Percentiles rank a stretch among this genome's conserved stretches.
Evolutionary conservation across 2,797 vertebrate species (phyloP).

Genomic region (Pangasius macronema): DNA sequence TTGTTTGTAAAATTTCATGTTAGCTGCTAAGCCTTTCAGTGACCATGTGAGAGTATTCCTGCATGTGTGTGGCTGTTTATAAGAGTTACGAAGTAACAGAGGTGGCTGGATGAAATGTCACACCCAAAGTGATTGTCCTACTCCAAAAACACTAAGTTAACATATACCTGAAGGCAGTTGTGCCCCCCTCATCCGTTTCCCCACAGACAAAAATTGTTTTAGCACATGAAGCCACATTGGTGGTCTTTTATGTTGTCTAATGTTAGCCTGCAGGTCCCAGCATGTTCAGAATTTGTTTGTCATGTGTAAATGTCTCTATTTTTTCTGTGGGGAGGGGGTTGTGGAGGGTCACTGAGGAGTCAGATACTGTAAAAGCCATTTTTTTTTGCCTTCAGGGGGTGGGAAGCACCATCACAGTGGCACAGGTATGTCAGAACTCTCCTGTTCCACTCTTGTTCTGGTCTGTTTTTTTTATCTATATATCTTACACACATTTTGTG

Average conservation of each 20-base stretch:
- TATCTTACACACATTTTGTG: not conserved
- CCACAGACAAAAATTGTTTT: conserved; percentile 67
- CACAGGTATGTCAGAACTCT: conserved; percentile 86
- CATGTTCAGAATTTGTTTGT: conserved; percentile 61
- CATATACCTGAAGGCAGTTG: conserved; percentile 74
- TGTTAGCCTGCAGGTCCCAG: conserved; percentile 33
- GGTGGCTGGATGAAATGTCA: conserved; percentile 29
- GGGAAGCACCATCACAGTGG: conserved; percentile 88
- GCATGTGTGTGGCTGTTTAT: conserved; percentile 29
- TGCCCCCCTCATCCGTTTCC: conserved; percentile 70
- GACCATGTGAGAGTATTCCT: conserved; percentile 14
- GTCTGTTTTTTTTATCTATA: not conserved
- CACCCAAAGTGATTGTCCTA: conserved; percentile 51
- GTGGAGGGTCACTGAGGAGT: conserved; percentile 78
- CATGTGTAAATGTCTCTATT: conserved; percentile 60
- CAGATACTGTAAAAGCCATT: conserved; percentile 87
- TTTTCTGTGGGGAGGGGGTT: conserved; percentile 78
- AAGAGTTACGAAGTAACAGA: conserved; percentile 11
- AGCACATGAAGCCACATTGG: conserved; percentile 44
- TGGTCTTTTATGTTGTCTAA: conserved; percentile 37
- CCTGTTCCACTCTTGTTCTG: conserved; percentile 73
- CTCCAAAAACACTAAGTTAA: conserved; percentile 54
- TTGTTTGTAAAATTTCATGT: not conserved
- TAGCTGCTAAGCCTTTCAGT: conserved; percentile 7
- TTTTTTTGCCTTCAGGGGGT: conserved; percentile 89